Base-by-base conservation (phyloP, 2,797 vertebrate species). In the Spinibarbus caldwelli region DNA sequence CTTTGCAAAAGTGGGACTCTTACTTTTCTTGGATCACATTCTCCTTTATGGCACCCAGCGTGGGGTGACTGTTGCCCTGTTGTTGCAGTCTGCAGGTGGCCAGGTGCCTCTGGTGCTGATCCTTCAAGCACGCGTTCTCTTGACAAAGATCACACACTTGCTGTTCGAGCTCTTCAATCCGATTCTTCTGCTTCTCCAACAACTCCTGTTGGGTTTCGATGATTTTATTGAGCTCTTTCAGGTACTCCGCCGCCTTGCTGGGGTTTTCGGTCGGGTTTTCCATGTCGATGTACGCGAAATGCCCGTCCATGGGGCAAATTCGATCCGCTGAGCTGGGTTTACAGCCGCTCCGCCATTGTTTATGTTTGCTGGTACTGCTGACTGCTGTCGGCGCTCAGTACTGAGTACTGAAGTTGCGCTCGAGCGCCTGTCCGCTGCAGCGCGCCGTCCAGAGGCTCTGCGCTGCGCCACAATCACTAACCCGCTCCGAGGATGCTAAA, bases 191-290 rank as follows among this genome's bases (percentile, higher is more conserved):
- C 92, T 95, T 97, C 94, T 97, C 97, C 93, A 99, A 93, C 91
- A 98, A 95, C 93, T 95, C 97, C 94, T 97, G 97, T 93, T 99
- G 98, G 59, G 97, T 97, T 93, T 97, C 96, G 77, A 99, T 98
- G 86, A 99, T 98, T 87, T 96, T 96, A 89, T 97, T 98, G 83
- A 99, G 97, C 95, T 99, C 97, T 93, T 95, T 94, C 10, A 99
- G 96, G 87, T 96, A 97, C 93, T 96, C 98, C 89, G 95, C 95
- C 80, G 97, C 98, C 90, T 95, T 95, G 93, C 95, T 97, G 3
- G 98, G 98, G 94, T 96, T 97, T 92, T 97, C 97, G 11, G 93
- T 86, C 9, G 96, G 95, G 93, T 93, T 93, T 88, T 97, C 97
- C 97, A 98, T 98, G 85, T 91, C 93, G 81, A 82, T 86, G 87